These are phyloP conservation scores for Panagrolaimus sp. DNA, from an alignment of 1,140 invertebrate species.

Conservation along the genomic window DNA sequence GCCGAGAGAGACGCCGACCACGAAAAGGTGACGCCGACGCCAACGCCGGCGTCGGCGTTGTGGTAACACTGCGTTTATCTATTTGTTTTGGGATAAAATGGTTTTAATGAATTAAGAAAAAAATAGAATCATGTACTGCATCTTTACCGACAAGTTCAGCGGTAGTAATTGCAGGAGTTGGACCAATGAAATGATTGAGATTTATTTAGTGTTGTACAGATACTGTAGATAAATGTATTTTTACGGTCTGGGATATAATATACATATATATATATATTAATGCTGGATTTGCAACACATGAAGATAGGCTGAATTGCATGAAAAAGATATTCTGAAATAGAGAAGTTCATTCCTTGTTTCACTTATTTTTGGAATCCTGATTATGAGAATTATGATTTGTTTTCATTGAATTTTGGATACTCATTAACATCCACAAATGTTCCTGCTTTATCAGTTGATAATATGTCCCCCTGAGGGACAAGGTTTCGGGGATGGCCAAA, in stretches of 20 bases:
- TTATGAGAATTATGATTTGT: conserved; percentile 91
- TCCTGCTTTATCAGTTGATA: conserved; percentile 86
- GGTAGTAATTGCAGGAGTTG: conserved; percentile 75
- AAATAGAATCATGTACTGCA: conserved; percentile 69
- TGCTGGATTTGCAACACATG: conserved; percentile 62
- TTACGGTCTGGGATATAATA: conserved; percentile 66
- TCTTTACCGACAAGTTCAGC: conserved; percentile 80
- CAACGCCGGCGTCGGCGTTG: too few relatives aligned
- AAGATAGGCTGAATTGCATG: conserved; percentile 63
- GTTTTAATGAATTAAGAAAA: too few relatives aligned
- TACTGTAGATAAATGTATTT: conserved; percentile 37
- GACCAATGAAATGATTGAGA: conserved; percentile 74
- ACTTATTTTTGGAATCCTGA: conserved; percentile 83
- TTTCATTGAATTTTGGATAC: conserved; percentile 59
- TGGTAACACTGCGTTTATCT: too few relatives aligned
- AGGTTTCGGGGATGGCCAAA: too few relatives aligned
- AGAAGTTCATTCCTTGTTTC: conserved; percentile 84
- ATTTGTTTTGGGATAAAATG: too few relatives aligned
- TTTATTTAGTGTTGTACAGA: conserved; percentile 59
- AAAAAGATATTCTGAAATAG: conserved; percentile 82
- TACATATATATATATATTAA: too few relatives aligned
- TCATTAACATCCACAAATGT: conserved; percentile 61
- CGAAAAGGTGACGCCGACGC: too few relatives aligned
- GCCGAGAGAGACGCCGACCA: too few relatives aligned
- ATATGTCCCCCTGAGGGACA: too few relatives aligned